Evolutionary conservation across 2,888 invertebrate species (phyloP), one percentile per base, ranked within the genome.

Genomic region (Pristionchus mayeri): DNA sequence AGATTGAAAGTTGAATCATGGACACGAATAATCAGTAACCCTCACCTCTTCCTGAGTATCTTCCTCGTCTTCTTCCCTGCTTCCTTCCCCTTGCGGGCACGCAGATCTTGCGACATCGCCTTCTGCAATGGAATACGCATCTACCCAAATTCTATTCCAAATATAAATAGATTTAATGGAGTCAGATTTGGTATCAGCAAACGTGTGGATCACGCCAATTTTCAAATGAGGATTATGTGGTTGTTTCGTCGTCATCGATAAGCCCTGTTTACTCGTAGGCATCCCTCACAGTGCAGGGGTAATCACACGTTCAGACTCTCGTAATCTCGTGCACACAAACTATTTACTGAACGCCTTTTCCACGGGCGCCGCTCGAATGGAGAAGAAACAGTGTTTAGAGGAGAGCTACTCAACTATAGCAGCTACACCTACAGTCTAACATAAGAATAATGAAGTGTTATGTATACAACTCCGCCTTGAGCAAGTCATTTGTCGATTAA

Each of bases 361-460:
- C n/a, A n/a, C n/a, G n/a, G n/a, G n/a, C n/a, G n/a, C 24, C 40
- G 24, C 37, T 44, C 40, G 44, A 44, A 44, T 44, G 71, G 71
- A 40, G 37, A 71, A 71, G 71, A 71, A 71, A 71, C 71, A 71
- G 40, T n/a, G n/a, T 40, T 71, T 44, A 48, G 75, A 75, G 44
- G 44, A 9, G 44, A 37, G 75, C 1, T 37, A 63, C 44, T 13
- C 44, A 44, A 44, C 13, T 44, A 44, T 44, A 44, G 13, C 13
- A 44, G 44, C 44, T 44, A 9, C 13, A 63, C 13, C 13, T 3
- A 27, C 6, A 13, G 27, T 11, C n/a, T 3, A 63, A 27, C 4
- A 27, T 27, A 27, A 6, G 27, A 27, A 3, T 63, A 63, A 16
- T 40, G n/a, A 16, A n/a, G 44, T 44, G 44, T 44, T 6, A 44